Base-by-base conservation (phyloP, 2,113 vertebrate species). In the Mesembrinibis cayennensis region DNA sequence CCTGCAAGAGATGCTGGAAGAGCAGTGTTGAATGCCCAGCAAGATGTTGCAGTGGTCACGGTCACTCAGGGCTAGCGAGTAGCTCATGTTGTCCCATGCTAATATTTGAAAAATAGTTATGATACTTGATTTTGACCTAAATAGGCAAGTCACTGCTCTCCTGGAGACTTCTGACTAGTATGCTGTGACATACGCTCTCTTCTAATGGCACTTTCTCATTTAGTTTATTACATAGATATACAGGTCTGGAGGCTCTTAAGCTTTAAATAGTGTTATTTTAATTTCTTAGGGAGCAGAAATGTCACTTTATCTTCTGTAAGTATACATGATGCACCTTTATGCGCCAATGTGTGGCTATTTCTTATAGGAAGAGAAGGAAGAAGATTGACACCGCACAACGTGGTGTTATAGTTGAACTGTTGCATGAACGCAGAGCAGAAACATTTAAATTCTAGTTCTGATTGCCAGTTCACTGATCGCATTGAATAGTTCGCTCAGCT, bases 381-480 rank as follows among this genome's bases (percentile, higher is more conserved):
- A 70, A 73, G 82, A 81, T 44, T 91, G 66, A 45, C 82, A 21
- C 25, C 74, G 23, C 88, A 34, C 77, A 65, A 8, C 71, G 85
- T 58, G 36, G 81, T 83, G 96, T 97, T 97, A 56, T 53, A 83
- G 83, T 34, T 81, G 69, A 83, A 30, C 71, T 95, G 34, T 95
- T 89, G 79, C 71, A 52, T 47, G 92, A 72, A 91, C 45, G 30
- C 5, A 62, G 95, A 87, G 90, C 93, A 89, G 95, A 93, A 97
- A 92, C 85, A 56, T 94, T 82, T 62, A 86, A 94, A 65, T 96
- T 92, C 89, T 71, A 47, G 56, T 73, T 97, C 94, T 96, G 89
- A 26, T 58, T 96, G 91, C 81, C 78, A 74, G 72, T 81, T 71
- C 93, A 62, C 92, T 93, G 92, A 89, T 95, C 74, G 69, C 78